Evolutionary conservation across 2,888 invertebrate genomes (phyloP).

Genomic region (Biston betularia): DNA sequence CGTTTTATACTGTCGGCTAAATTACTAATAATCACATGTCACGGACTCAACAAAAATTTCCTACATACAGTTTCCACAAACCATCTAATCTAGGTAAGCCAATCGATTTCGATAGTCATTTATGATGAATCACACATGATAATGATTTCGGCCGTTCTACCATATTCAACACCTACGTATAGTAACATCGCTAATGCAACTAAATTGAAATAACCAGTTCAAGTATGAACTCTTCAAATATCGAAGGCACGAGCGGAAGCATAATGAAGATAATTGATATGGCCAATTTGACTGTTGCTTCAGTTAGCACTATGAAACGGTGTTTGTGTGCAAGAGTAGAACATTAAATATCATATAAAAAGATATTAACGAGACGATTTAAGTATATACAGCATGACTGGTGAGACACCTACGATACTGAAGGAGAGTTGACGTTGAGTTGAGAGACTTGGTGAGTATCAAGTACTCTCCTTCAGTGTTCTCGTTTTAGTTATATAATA

Average conservation of each 20-base stretch:
- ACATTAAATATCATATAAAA: not conserved
- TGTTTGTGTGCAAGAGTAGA: conserved; percentile 1
- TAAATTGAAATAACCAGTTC: conserved; percentile 74
- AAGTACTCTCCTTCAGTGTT: no score
- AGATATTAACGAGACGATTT: not conserved
- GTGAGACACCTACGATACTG: no score
- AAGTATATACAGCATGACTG: no score
- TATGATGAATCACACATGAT: not conserved
- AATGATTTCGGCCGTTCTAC: conserved; percentile 12
- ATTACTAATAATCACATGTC: no score
- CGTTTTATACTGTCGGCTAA: no score
- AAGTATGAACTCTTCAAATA: conserved; percentile 66
- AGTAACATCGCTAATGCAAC: conserved; percentile 59
- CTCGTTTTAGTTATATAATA: no score
- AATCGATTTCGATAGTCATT: no score
- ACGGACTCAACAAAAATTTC: no score
- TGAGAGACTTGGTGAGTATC: no score
- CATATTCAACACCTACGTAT: conserved; percentile 2
- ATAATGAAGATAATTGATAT: conserved; percentile 67
- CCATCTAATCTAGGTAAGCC: no score
- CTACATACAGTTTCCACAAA: no score
- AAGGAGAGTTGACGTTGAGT: no score
- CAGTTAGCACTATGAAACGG: conserved; percentile 33
- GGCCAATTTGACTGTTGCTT: conserved; percentile 61
- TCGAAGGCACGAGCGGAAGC: conserved; percentile 57